Base-by-base conservation (phyloP, 2,113 vertebrate species). In the Dendropsophus ebraccatus region DNA sequence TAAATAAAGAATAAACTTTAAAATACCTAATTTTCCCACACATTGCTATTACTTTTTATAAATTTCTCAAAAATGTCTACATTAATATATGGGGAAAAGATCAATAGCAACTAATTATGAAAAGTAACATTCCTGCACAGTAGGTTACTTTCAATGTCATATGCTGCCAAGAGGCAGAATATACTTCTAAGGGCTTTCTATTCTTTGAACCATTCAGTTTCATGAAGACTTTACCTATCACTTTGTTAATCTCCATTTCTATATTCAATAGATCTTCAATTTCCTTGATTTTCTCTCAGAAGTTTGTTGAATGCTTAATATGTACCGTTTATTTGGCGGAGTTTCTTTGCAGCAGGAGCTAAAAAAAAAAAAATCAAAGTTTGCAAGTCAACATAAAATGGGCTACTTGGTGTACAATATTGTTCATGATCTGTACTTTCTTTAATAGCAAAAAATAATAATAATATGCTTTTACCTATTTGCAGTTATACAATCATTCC, bases 121-220 rank as follows among this genome's bases (percentile, higher is more conserved):
- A 75, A 75, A 35, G 28, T 65, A 75, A 60, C 58, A 65, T 70
- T 84, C 62, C 54, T 77, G 83, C 72, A 84, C 54, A 65, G 72
- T 77, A 84, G 83, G 83, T 75, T 84, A 60, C 45, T 84, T 77
- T 84, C 83, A 84, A 84, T 84, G 83, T 76, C 83, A 84, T 77
- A 54, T 67, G 41, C 58, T 77, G 72, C 83, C 73, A 77, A 77
- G 73, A 84, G 83, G 73, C 73, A 77, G 73, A 77, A 76, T 49
- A 65, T 62, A 50, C 58, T 84, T 77, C 56, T 65, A 56, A 84
- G 54, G 70, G 70, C 37, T 58, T 75, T 60, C 30, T 75, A 62
- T 21, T 62, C 70, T 84, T 62, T 84, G 81, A 83, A 70, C 81
- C 47, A 73, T 70, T 73, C 67, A 41, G 52, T 49, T 47, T 62